Evolutionary conservation across 1,140 invertebrate species (phyloP).

Genomic region (Zaprionus ornatus): DNA sequence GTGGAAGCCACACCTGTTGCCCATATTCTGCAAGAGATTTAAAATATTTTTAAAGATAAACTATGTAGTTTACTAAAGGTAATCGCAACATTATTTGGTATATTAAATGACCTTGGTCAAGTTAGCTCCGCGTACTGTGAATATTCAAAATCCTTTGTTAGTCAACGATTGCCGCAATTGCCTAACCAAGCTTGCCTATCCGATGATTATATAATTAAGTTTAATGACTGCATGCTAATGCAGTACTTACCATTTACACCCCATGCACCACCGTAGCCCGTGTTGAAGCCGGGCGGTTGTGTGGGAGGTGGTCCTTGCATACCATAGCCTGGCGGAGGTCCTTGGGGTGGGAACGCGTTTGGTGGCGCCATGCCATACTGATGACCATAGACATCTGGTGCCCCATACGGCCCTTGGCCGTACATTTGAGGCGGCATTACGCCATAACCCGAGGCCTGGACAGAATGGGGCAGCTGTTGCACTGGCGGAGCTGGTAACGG

Average conservation of each 20-base stretch:
- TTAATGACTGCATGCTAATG: neutral
- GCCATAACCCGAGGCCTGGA: conserved; percentile 42
- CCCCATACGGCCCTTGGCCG: conserved; percentile 44
- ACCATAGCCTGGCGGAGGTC: conserved; percentile 55
- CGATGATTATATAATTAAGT: neutral
- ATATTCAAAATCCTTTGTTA: no score
- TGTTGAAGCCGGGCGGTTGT: conserved; percentile 49
- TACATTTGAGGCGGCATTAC: conserved; percentile 70
- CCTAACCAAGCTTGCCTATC: neutral
- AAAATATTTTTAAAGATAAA: neutral
- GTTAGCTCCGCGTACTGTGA: no score
- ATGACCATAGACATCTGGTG: conserved; percentile 63
- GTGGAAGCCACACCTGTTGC: conserved; percentile 71
- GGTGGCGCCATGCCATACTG: conserved; percentile 64
- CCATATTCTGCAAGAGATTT: conserved; percentile 51
- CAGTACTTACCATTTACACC: conserved; percentile 64
- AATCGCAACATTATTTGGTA: no score
- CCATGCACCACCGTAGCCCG: conserved; percentile 66
- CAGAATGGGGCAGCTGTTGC: conserved; percentile 44
- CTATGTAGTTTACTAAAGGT: no score
- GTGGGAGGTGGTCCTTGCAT: conserved; percentile 59
- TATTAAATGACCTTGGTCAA: no score
- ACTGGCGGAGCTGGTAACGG: conserved; percentile 47
- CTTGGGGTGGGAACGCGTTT: conserved; percentile 55
- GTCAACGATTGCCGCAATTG: no score